These are phyloP conservation scores for Amphipyra tragopoginis DNA, from an alignment of 2,888 invertebrate genomes.

Conservation along the genomic window DNA sequence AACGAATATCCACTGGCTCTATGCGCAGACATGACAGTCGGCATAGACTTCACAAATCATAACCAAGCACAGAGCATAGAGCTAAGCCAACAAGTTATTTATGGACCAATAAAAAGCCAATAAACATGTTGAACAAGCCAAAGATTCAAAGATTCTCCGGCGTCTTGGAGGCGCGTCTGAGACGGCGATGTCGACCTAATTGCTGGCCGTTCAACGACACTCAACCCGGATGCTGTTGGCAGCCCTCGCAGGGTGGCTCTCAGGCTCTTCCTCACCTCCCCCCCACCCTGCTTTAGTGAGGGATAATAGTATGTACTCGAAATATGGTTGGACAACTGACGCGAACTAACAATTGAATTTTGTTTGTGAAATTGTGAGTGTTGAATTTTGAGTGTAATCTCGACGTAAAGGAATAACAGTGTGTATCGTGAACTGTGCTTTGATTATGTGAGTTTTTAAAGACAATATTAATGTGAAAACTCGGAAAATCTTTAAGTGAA, in stretches of 20 bases:
- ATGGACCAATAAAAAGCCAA: constrained; percentile 59
- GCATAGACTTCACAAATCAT: constrained; percentile 46
- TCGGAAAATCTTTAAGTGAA: no score
- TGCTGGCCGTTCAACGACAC: constrained; percentile 83
- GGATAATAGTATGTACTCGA: constrained; percentile 66
- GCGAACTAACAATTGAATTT: constrained; percentile 27
- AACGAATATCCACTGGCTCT: constrained; percentile 14
- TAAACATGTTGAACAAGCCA: constrained; percentile 57
- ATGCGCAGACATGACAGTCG: constrained; percentile 40
- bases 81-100: constrained; percentile 55
- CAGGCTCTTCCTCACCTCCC: constrained; percentile 55
- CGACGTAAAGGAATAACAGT: neutral
- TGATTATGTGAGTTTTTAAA: neutral
- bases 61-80: constrained; percentile 35
- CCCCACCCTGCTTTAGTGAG: constrained; percentile 57
- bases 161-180: constrained; percentile 67
- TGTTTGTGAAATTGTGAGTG: constrained; percentile 14
- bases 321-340: constrained; percentile 47
- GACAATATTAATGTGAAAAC: neutral
- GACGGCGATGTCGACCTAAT: constrained; percentile 82
- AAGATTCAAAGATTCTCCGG: constrained; percentile 68
- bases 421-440: constrained; percentile 9
- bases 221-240: constrained; percentile 81
- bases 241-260: constrained; percentile 67
- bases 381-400: neutral